Conservation (phyloP, 2,888 invertebrate species). For the Miltochrista miniata region DNA sequence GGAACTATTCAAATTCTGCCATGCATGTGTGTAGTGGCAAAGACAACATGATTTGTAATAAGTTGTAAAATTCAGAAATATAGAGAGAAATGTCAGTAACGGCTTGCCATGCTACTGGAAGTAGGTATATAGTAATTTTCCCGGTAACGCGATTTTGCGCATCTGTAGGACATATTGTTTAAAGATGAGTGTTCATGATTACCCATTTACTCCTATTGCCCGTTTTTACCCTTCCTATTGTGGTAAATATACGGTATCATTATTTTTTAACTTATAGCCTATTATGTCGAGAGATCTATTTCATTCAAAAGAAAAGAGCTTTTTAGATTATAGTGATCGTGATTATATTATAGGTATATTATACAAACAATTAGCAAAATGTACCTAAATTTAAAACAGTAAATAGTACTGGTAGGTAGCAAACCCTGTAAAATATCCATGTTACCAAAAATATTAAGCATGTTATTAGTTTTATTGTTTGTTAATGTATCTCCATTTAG, state of each 20-base stretch:
- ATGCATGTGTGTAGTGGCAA: too few relatives aligned
- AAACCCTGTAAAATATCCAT: conserved; percentile 64
- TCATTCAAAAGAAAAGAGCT: conserved; percentile 44
- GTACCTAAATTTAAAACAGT: conserved; percentile 34
- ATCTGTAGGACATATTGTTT: too few relatives aligned
- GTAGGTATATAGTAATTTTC: too few relatives aligned
- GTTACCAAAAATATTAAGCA: conserved; percentile 76
- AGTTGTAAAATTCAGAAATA: too few relatives aligned
- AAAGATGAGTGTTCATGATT: too few relatives aligned
- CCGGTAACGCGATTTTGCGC: too few relatives aligned
- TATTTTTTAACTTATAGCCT: too few relatives aligned
- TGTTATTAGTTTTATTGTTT: conserved; percentile 70
- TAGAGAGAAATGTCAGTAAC: too few relatives aligned
- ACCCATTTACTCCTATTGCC: too few relatives aligned
- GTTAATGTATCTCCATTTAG: conserved; percentile 72
- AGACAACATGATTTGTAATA: too few relatives aligned
- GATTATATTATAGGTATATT: conserved; percentile 19
- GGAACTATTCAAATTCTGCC: too few relatives aligned
- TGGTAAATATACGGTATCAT: conserved; percentile 3
- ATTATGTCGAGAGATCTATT: conserved; percentile 24
- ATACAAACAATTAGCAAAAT: conserved; percentile 28
- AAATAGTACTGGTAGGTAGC: conserved; percentile 43
- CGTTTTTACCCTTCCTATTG: not conserved
- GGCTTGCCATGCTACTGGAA: too few relatives aligned
- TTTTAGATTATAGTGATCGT: conserved; percentile 42